These are phyloP conservation scores for Aptenodytes forsteri DNA, from an alignment of 2,113 vertebrate genomes.

Conservation along the genomic window DNA sequence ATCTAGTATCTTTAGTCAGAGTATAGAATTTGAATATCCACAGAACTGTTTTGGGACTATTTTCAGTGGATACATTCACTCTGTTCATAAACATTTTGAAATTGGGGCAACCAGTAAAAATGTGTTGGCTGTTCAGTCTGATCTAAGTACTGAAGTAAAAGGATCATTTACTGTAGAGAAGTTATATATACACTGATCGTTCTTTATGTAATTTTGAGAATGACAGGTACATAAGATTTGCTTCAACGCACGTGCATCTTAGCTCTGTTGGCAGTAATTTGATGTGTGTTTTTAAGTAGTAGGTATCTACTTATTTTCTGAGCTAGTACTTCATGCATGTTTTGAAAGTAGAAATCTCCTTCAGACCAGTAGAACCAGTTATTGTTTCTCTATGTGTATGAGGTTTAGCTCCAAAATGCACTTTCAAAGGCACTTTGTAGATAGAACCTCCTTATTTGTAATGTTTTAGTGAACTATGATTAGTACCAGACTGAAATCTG, in stretches of 20 bases:
- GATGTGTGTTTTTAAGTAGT: neutral
- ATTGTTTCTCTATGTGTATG: neutral
- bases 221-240: neutral
- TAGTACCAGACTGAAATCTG: neutral
- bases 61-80: neutral
- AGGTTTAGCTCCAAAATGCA: neutral
- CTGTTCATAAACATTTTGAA: neutral
- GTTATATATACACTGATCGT: neutral
- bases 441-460: neutral
- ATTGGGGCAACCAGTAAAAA: neutral
- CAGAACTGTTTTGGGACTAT: neutral
- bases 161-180: neutral
- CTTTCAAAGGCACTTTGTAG: neutral
- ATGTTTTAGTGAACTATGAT: neutral
- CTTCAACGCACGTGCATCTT: neutral
- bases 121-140: neutral
- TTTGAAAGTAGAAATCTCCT: neutral
- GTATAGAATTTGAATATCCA: neutral
- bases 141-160: neutral
- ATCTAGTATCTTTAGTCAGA: neutral
- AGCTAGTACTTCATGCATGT: neutral
- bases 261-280: neutral
- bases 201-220: neutral
- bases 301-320: neutral
- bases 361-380: neutral